Conservation (phyloP, 2,113 vertebrate genomes). For the Gymnocephalus cernua region DNA sequence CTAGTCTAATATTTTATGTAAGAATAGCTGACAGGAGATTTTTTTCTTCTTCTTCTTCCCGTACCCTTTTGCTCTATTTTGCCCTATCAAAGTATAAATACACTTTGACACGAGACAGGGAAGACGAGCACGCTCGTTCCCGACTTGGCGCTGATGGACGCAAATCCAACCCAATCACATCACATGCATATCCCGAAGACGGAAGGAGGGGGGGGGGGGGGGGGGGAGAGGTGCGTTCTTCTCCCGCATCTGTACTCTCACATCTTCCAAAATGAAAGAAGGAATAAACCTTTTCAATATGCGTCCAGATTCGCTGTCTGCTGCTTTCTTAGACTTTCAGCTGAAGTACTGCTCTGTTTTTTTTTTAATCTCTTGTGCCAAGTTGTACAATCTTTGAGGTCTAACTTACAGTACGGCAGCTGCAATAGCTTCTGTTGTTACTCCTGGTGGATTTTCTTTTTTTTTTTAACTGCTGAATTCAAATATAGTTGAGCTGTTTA, state of each 20-base stretch:
- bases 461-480: conserved; percentile 51
- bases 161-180: conserved; percentile 76
- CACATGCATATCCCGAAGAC: conserved; percentile 42
- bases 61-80: conserved; percentile 61
- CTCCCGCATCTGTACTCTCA: conserved; percentile 26
- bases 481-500: conserved; percentile 58
- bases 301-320: conserved; percentile 25
- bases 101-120: conserved; percentile 50
- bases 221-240: conserved; percentile 10
- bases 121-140: conserved; percentile 28
- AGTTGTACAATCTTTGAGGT: conserved; percentile 59
- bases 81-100: conserved; percentile 65
- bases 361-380: conserved; percentile 27
- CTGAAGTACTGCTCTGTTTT: neutral
- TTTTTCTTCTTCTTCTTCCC: conserved; percentile 52
- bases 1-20: conserved; percentile 85
- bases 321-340: neutral
- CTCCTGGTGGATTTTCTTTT: conserved; percentile 17
- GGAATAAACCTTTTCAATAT: conserved; percentile 63
- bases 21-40: conserved; percentile 87
- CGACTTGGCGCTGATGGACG: conserved; percentile 64
- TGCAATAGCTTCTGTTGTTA: conserved; percentile 33
- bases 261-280: conserved; percentile 36
- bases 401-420: conserved; percentile 43
- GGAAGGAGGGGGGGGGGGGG: too few relatives aligned